Evolutionary conservation across 2,797 vertebrate genomes (phyloP), one percentile per base, ranked within the genome.

Genomic region (Microhierax caerulescens): DNA sequence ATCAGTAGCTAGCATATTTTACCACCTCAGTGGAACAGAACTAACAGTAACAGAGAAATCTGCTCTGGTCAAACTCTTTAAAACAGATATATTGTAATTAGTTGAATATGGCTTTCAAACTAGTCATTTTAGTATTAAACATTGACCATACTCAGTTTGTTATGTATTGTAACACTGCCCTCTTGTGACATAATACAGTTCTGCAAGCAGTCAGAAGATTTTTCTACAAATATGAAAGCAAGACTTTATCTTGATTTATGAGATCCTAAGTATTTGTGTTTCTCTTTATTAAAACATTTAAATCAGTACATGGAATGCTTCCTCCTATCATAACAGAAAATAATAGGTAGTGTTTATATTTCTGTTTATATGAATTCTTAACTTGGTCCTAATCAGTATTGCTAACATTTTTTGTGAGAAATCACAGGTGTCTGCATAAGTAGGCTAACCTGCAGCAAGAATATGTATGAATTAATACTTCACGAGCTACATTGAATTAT

Each of bases 161-260:
- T 96, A 36, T 9, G 25, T 91, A 72, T 96, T 96, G 95, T 95
- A 72, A 68, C 85, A 94, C 85, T 97, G 96, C 97, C 97, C 97
- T 97, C 98, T 94, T 69, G 97, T 97, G 98, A 88, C 50, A 61
- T 1, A 87, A 13, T 2, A 10, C 23, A 88, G 67, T 76, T 93
- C 51, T 93, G 85, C 91, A 87, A 81, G 15, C 39, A 80, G 34
- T 32, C 50, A 67, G 53, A 75, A 59, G 15, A 32, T 41, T 72
- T 65, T 56, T 61, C 30, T 73, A 65, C 69, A 36, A 22, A 4
- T 1, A 28, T 4, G 9, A 79, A 84, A 85, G 11, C 8, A 1
- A 79, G 13, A 24, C 30, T 64, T 84, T 73, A n/a, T n/a, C n/a
- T n/a, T n/a, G n/a, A 51, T 24, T 27, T 74, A 23, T 4, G 21